Conservation (phyloP, 2,797 vertebrate species). For the Artibeus lituratus region DNA sequence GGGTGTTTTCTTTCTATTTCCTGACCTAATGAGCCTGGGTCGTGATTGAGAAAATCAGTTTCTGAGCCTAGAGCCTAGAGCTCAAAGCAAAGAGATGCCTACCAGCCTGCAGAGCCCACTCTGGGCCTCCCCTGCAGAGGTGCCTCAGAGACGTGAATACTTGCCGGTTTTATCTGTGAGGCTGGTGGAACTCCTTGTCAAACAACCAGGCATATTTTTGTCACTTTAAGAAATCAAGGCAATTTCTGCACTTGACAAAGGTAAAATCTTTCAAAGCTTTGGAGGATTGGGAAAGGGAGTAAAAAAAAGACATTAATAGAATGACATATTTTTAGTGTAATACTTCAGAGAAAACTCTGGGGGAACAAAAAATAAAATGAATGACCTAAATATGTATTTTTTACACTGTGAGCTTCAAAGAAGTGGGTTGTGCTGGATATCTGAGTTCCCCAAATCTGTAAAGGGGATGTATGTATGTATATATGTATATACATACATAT, state of each 20-base stretch:
- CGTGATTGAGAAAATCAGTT: not conserved
- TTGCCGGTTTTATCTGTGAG: not conserved
- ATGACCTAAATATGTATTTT: constrained; percentile 71
- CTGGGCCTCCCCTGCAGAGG: not conserved
- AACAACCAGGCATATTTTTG: constrained; percentile 38
- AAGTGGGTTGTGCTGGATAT: constrained; percentile 41
- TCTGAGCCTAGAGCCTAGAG: too few relatives aligned
- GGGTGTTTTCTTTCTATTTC: not conserved
- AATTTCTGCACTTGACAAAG: constrained; percentile 68
- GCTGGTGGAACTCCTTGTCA: not conserved
- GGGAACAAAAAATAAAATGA: constrained; percentile 76
- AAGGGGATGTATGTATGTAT: too few relatives aligned
- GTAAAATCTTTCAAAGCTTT: constrained; percentile 68
- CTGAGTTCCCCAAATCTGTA: constrained; percentile 46
- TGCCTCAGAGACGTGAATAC: not conserved
- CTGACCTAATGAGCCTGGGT: not conserved
- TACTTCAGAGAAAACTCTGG: constrained; percentile 74
- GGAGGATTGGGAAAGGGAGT: constrained; percentile 70
- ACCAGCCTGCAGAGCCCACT: rapidly evolving
- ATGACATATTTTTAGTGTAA: constrained; percentile 77
- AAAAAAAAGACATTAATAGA: constrained; percentile 75
- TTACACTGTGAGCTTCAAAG: constrained; percentile 56
- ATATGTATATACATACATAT: not conserved
- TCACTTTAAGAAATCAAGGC: constrained; percentile 69
- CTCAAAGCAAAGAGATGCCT: not conserved